Conservation (phyloP, 2,888 invertebrate genomes). For the Oscheius onirici region DNA sequence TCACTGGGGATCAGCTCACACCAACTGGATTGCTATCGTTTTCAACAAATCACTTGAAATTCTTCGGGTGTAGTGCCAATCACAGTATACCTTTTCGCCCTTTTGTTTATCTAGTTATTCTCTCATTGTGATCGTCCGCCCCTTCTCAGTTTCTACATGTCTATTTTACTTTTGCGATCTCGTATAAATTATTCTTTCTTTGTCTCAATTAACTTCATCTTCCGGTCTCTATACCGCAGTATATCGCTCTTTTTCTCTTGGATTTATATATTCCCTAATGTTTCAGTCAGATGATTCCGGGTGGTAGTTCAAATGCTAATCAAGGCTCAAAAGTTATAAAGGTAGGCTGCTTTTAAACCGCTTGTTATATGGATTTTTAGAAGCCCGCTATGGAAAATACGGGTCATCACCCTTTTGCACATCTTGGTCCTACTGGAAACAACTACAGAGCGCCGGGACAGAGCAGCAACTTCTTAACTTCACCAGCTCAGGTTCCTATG, state of each 20-base stretch:
- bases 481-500: conserved; percentile 15
- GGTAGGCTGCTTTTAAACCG: neutral
- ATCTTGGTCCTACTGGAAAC: neutral
- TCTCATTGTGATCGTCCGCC: neutral
- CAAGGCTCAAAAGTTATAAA: neutral
- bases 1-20: conserved; percentile 96
- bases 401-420: neutral
- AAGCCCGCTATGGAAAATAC: conserved; percentile 16
- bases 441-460: neutral
- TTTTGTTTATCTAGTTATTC: neutral
- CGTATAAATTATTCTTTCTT: too few relatives aligned
- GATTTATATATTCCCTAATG: neutral
- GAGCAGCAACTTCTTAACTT: neutral
- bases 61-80: conserved; percentile 81
- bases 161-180: too few relatives aligned
- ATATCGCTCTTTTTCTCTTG: too few relatives aligned
- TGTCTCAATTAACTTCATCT: too few relatives aligned
- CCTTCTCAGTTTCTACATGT: too few relatives aligned
- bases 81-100: neutral
- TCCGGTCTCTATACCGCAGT: too few relatives aligned
- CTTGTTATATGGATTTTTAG: neutral
- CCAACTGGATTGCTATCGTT: conserved; percentile 99
- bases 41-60: conserved; percentile 98
- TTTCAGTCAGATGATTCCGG: conserved; percentile 1
- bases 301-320: neutral